Base-by-base conservation (phyloP, 2,888 invertebrate species). In the Mythimna pallens region DNA sequence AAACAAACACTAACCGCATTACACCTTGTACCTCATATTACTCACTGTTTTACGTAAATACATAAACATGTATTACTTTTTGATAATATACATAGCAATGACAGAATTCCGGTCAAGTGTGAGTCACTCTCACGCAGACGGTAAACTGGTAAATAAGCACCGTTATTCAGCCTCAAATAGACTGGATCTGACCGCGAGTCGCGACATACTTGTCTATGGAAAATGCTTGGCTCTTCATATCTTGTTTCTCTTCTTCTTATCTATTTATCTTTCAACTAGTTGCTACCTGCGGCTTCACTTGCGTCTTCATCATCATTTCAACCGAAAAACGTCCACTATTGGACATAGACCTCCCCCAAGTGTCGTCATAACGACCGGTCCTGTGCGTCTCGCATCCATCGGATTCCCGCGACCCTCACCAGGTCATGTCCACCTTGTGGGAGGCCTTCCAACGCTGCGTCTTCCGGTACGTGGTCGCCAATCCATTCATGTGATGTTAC, bases 31-130 rank as follows among this genome's bases (percentile, higher is more conserved):
- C 8, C 10, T 5, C 40, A 43, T 22, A 65, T 52, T 70, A 70
- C 61, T 78, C 76, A 65, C 57, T 79, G 73, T 62, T 79, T 55
- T 65, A 40, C 34, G n/a, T 30, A 8, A 10, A n/a, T 43, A 43
- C 43, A 47, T 47, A 17, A 47, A 47, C 25, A 17, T n/a, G 22
- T 34, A 25, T 70, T 30, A 47, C 7, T 64, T 30, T 58, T 58
- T 47, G 25, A 58, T 54, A 12, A 43, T 25, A 43, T 40, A 69
- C 20, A 6, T 58, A 62, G 52, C 63, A 54, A 58, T 63, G 12
- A n/a, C n/a, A 57, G 47, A 64, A 64, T 25, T 73, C 22, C 43
- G 50, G 78, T 70, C 47, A 62, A 52, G 8, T 17, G 61, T 75
- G 71, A 70, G 40, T 78, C 71, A 73, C 14, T 10, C 22, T 36